Conservation (phyloP, 2,888 invertebrate genomes). For the Drosophila mimica region DNA sequence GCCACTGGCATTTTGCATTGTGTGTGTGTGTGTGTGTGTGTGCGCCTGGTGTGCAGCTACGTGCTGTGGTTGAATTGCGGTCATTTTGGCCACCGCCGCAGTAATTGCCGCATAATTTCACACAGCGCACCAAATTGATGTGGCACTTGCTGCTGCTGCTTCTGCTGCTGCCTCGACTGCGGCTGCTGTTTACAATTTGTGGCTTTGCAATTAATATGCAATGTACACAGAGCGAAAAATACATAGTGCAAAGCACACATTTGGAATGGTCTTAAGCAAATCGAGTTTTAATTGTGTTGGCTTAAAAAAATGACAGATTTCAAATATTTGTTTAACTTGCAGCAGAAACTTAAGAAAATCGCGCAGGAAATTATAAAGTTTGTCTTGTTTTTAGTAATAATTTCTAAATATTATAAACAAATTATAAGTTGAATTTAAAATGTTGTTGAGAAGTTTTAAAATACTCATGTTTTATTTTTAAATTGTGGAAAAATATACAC, state of each 20-base stretch:
- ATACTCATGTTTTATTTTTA: no score
- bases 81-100: conserved; percentile 57
- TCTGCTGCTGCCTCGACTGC: conserved; percentile 13
- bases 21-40: conserved; percentile 4
- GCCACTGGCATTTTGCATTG: conserved; percentile 36
- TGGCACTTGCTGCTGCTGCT: conserved; percentile 2
- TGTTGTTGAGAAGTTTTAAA: no score
- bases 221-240: conserved; percentile 1
- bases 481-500: no score
- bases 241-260: neutral
- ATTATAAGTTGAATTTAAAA: no score
- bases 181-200: conserved; percentile 60
- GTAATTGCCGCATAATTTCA: conserved; percentile 77
- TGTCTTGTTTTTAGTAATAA: neutral
- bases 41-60: conserved; percentile 47
- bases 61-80: conserved; percentile 64
- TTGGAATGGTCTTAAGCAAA: neutral
- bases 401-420: no score
- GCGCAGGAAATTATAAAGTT: no score
- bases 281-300: neutral
- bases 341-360: neutral
- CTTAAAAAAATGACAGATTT: neutral
- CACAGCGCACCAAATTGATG: conserved; percentile 31
- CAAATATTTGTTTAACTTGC: neutral
- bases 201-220: conserved; percentile 65